Conservation (phyloP, 2,797 vertebrate genomes). For the Ambastaia sidthimunki region DNA sequence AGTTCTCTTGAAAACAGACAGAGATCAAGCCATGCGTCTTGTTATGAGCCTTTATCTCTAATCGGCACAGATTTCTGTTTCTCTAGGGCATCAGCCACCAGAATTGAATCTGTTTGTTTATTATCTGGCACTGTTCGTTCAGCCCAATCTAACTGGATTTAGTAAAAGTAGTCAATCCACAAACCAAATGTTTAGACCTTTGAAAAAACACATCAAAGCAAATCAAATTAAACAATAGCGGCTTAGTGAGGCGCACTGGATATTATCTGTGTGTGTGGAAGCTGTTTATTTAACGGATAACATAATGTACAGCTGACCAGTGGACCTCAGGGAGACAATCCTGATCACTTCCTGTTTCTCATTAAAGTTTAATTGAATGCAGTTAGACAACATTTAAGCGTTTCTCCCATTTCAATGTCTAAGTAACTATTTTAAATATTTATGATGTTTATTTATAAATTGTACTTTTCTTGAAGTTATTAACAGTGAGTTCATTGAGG, state of each 20-base stretch:
- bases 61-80: background rate
- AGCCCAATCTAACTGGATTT: conserved; percentile 5
- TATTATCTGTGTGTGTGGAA: background rate
- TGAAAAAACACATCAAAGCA: background rate
- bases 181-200: background rate
- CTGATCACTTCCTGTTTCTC: background rate
- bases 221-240: background rate
- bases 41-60: background rate
- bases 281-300: background rate
- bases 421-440: background rate
- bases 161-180: background rate
- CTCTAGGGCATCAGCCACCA: conserved; percentile 15
- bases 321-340: background rate
- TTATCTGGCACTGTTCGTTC: conserved; percentile 13
- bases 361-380: conserved; percentile 12
- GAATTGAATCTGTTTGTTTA: conserved; percentile 16
- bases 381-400: background rate
- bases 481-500: background rate
- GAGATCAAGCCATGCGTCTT: conserved; percentile 8
- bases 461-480: background rate
- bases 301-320: background rate
- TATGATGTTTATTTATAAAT: background rate
- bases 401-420: background rate
- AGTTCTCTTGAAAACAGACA: conserved; percentile 23
- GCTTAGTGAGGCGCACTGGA: background rate